Base-by-base conservation (phyloP, 2,888 invertebrate species). In the Habroteleia sp. region DNA sequence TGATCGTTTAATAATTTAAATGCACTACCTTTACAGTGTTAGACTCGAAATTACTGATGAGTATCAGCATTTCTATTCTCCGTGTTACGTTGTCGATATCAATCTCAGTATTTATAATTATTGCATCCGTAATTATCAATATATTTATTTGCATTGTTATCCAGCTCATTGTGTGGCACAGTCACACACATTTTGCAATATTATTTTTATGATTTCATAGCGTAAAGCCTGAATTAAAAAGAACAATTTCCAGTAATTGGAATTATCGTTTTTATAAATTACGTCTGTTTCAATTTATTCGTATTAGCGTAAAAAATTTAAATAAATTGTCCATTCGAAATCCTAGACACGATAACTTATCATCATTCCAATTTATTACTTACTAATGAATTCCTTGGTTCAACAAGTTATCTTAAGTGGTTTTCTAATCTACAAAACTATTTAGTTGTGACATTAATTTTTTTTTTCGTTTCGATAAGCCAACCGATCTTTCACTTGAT, bases 351-450 rank as follows among this genome's bases (percentile, higher is more conserved):
- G 60, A 52, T 52, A 52, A 13, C 41, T 69, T 60, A 60, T 31
- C 37, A 33, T 29, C 39, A 37, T 65, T 63, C 17, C 56, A 65
- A 65, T 58, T 58, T 44, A 73, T 58, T 65, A 58, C 39, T 31
- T 48, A 37, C 35, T 72, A 63, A 63, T 58, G 58, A 63, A 65
- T 73, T 58, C 37, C 52, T 58, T 31, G 7, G 48, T 41, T 46
- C 23, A 33, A 39, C 65, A 27, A 52, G 31, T 41, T 72, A 63
- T 58, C 58, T 65, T 65, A 72, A 72, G 39, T 58, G 58, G 71
- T 42, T 50, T 44, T 65, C 37, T 44, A 41, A 56, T 58, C 20
- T 37, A 37, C 14, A 37, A 10, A 16, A n/a, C 37, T 14, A 29
- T 44, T 50, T 31, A 48, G 35, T 54, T 16, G 41, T 41, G 63